Percentiles rank a stretch among this genome's conserved stretches.
Evolutionary conservation across 92 coral and sea anemone species (phyloP).

Genomic region (Virgularia gustaviana): DNA sequence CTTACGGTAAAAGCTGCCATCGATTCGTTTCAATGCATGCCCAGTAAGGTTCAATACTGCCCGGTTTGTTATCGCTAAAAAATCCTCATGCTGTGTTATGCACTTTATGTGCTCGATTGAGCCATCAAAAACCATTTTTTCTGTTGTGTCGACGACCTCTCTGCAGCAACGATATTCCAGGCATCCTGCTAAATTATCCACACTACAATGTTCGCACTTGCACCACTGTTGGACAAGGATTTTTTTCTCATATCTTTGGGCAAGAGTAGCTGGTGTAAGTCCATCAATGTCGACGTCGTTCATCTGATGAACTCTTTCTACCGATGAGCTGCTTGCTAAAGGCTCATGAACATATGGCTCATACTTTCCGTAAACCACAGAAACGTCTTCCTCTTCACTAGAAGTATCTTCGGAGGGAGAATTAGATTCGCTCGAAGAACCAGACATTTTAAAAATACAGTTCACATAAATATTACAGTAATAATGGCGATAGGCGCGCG

Average conservation of each 20-base stretch:
- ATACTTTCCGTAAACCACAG: constrained; percentile 24
- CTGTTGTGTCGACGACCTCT: constrained; percentile 43
- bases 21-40: background rate
- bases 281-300: constrained; percentile 26
- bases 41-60: constrained; percentile 13
- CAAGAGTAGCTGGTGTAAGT: constrained; percentile 10
- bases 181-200: constrained; percentile 39
- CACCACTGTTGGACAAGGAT: constrained; percentile 43
- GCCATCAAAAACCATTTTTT: constrained; percentile 59
- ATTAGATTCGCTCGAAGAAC: constrained; percentile 5
- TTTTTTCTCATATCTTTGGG: constrained; percentile 1
- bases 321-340: background rate
- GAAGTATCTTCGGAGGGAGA: constrained; percentile 9
- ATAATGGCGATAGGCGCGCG: background rate
- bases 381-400: constrained; percentile 6
- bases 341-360: constrained; percentile 20
- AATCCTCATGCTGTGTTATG: constrained; percentile 59
- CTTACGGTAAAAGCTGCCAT: constrained; percentile 18
- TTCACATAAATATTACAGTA: background rate
- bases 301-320: background rate
- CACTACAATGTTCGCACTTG: constrained; percentile 43
- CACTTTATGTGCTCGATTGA: constrained; percentile 55
- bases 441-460: constrained; percentile 1
- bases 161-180: constrained; percentile 56
- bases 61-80: constrained; percentile 6